Base-by-base conservation (phyloP, 2,888 invertebrate genomes). In the Brenthis hecate region DNA sequence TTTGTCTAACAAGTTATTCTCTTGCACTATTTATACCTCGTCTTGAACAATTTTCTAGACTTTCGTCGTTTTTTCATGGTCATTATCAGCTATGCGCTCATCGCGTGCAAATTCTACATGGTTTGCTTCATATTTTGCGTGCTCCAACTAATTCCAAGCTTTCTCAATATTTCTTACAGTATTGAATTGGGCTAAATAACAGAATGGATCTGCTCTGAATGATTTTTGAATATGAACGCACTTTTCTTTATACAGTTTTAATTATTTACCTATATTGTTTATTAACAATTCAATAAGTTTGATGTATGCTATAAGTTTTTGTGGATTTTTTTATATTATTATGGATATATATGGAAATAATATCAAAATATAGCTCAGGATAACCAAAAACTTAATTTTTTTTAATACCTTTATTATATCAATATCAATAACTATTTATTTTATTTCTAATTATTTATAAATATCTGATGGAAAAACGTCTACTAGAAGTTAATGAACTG, bases 21-120 rank as follows among this genome's bases (percentile, higher is more conserved):
- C 13, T 13, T 4, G 43, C 48, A 28, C 23, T 50, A 70, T 75
- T 72, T 76, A 75, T 76, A 75, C 75, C 72, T 67, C 74, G 69
- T 56, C 58, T 62, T 43, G 28, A 28, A 51, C 50, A 51, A 65
- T 64, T 68, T 64, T 68, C 68, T 61, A 60, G 56, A 63, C 73
- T 72, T 72, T 74, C 73, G 71, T 72, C 23, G 54, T 69, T 72
- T 77, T 77, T 77, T 77, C 72, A 72, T 73, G 23, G 54, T 28
- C 61, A 65, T 62, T 68, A 65, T 62, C 60, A 56, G 6, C 60
- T 58, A 56, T 54, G 56, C 66, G 43, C 55, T 58, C 73, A 67
- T 77, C 72, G 77, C 77, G 77, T 77, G 77, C 64, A 65, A 66
- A 62, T 13, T 16, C 60, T 69, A 56, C 72, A 71, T 68, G 72